These are phyloP conservation scores for Oscheius sp. DNA, from an alignment of 2,888 invertebrate genomes.

Conservation along the genomic window DNA sequence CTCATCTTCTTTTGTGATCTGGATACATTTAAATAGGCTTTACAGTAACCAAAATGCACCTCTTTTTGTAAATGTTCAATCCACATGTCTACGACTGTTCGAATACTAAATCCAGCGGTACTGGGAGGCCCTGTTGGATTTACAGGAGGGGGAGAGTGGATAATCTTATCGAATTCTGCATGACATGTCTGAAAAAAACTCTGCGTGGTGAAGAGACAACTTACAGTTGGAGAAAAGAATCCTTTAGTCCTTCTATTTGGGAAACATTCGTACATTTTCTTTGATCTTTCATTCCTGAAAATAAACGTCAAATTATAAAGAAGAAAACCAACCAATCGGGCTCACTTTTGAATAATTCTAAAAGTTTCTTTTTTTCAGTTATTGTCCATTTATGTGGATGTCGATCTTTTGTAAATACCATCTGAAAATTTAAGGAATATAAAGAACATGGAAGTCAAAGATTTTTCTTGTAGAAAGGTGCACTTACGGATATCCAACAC, in stretches of 20 bases:
- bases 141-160: conserved; percentile 41
- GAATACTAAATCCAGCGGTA: conserved; percentile 41
- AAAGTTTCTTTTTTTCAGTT: conserved; percentile 23
- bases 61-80: conserved; percentile 39
- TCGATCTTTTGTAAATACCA: conserved; percentile 18
- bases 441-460: not conserved
- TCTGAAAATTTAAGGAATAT: conserved; percentile 7
- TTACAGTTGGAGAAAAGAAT: conserved; percentile 45
- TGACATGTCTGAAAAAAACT: conserved; percentile 46
- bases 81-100: conserved; percentile 48
- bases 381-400: conserved; percentile 18
- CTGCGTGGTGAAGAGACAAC: too few relatives aligned
- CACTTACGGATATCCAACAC: too few relatives aligned
- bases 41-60: not conserved
- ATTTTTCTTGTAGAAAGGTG: too few relatives aligned
- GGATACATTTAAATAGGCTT: not conserved
- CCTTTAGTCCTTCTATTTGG: conserved; percentile 21
- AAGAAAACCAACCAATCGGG: conserved; percentile 16
- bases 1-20: conserved; percentile 35
- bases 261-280: conserved; percentile 36
- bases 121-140: conserved; percentile 25
- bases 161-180: conserved; percentile 46
- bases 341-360: conserved; percentile 16
- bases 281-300: conserved; percentile 39
- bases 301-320: not conserved